Evolutionary conservation across 2,113 vertebrate genomes (phyloP).

Genomic region (Gobiocypris rarus): DNA sequence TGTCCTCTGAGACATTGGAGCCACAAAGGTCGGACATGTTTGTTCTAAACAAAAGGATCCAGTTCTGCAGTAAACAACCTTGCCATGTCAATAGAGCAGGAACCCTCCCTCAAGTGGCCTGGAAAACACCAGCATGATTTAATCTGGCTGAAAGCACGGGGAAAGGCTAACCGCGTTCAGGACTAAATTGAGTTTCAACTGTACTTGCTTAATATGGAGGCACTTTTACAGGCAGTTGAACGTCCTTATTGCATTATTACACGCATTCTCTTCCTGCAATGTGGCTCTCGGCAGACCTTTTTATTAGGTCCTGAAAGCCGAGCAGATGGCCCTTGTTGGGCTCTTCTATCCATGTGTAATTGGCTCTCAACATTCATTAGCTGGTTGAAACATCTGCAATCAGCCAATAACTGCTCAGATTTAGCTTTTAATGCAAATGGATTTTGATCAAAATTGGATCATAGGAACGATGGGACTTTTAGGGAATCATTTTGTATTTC

Average conservation of each 20-base stretch:
- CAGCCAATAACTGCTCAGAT: conserved; percentile 6
- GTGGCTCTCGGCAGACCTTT: conserved; percentile 18
- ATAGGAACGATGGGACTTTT: neutral
- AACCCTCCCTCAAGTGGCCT: conserved; percentile 6
- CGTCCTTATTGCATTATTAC: conserved; percentile 33
- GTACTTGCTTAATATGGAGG: conserved; percentile 27
- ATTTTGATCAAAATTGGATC: conserved; percentile 14
- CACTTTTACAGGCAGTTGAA: conserved; percentile 34
- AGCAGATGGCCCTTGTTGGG: conserved; percentile 29
- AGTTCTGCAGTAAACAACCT: conserved; percentile 37
- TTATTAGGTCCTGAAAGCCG: conserved; percentile 26
- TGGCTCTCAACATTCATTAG: conserved; percentile 28
- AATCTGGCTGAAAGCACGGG: conserved; percentile 14
- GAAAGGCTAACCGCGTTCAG: conserved; percentile 35
- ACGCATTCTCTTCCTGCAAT: conserved; percentile 14
- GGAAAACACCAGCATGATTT: conserved; percentile 16
- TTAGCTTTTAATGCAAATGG: conserved; percentile 12
- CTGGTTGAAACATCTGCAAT: conserved; percentile 26
- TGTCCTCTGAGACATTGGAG: conserved; percentile 15
- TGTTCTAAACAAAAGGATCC: conserved; percentile 45
- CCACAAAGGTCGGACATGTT: conserved; percentile 36
- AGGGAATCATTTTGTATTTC: neutral
- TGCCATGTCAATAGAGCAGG: conserved; percentile 18
- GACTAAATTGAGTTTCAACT: conserved; percentile 31
- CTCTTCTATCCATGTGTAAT: conserved; percentile 28